Conservation (phyloP, 1,140 invertebrate genomes). For the Apis dorsata region DNA sequence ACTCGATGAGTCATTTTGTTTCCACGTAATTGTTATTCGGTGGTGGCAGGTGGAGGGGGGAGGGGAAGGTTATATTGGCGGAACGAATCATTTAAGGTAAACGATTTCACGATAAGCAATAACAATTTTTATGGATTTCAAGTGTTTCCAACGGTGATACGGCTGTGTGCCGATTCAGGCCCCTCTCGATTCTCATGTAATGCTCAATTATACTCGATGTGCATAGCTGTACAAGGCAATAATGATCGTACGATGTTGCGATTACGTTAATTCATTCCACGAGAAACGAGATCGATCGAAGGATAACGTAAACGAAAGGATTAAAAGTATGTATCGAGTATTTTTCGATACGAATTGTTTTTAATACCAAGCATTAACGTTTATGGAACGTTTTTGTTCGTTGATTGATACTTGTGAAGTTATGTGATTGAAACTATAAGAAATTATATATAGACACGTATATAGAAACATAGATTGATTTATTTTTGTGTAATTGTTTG, state of each 20-base stretch:
- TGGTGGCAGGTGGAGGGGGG: too few species aligned
- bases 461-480: too few species aligned
- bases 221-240: neutral
- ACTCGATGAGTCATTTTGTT: neutral
- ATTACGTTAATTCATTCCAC: slow-evolving; percentile 17
- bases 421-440: too few species aligned
- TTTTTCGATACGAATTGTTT: neutral
- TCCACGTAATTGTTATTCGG: slow-evolving; percentile 2
- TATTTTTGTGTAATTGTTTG: too few species aligned
- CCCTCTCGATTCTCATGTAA: slow-evolving; percentile 12
- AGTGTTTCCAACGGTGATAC: slow-evolving; percentile 13
- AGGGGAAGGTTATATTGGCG: neutral
- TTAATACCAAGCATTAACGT: neutral
- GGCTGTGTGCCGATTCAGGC: neutral
- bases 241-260: neutral
- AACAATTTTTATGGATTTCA: slow-evolving; percentile 26
- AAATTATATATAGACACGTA: too few species aligned
- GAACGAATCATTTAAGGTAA: slow-evolving; percentile 31
- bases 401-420: too few species aligned
- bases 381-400: too few species aligned
- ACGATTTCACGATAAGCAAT: slow-evolving; percentile 40
- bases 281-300: neutral
- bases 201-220: slow-evolving; percentile 20
- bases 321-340: neutral
- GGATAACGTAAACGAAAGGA: neutral